phyloP scores from a whole-genome alignment of 2,113 vertebrate species.

The western clawed frog (Xenopus tropicalis) region DNA sequence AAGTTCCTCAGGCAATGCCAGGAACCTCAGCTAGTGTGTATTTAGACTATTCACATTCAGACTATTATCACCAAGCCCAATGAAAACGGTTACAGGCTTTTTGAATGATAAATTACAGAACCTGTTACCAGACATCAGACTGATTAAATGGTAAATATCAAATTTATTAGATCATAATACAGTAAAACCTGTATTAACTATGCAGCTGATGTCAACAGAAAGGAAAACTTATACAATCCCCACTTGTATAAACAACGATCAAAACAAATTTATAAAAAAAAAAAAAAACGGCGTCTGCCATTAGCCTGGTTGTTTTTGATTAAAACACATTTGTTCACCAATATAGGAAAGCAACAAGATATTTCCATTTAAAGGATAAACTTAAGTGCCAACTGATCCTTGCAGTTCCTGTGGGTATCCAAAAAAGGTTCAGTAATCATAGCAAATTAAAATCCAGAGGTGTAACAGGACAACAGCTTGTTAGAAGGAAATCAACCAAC shows the following conservation, averaged over 20 bases:
- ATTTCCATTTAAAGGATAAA: background rate
- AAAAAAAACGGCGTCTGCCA: background rate
- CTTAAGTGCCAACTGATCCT: background rate
- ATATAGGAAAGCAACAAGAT: background rate
- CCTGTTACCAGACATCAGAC: too few relatives aligned
- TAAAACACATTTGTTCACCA: background rate
- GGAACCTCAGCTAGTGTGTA: too few relatives aligned
- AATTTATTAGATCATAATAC: constrained; percentile 9
- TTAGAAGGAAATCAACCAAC: constrained; percentile 73
- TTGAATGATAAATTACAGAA: too few relatives aligned
- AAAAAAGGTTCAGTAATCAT: background rate
- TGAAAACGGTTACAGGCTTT: too few relatives aligned
- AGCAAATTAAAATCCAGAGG: background rate
- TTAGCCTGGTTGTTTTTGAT: background rate
- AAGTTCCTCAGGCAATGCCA: too few relatives aligned
- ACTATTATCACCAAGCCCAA: too few relatives aligned
- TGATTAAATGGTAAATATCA: constrained; percentile 5
- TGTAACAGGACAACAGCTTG: background rate
- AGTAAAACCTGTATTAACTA: constrained; percentile 37
- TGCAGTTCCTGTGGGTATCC: background rate
- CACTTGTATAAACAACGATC: background rate
- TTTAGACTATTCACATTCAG: too few relatives aligned
- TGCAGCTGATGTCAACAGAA: background rate
- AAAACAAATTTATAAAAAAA: background rate
- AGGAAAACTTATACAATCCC: background rate